phyloP scores from a whole-genome alignment of 2,113 vertebrate genomes.

The Melanotaenia duboulayi region DNA sequence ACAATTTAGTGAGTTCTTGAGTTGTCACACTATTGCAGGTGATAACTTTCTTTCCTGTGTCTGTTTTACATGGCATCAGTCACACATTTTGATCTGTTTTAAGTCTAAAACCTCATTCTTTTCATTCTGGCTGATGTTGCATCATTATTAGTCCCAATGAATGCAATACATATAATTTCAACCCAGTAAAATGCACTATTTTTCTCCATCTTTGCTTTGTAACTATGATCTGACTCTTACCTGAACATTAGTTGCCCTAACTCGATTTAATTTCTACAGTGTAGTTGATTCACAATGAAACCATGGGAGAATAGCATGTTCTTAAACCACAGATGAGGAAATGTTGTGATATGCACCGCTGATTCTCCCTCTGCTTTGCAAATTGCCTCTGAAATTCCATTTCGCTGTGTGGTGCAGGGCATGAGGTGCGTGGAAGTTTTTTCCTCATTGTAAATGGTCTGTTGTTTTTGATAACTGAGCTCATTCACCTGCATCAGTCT shows the following conservation, averaged over 20 bases:
- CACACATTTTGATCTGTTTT: neutral
- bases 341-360: neutral
- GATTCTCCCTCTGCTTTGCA: conserved; percentile 15
- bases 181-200: neutral
- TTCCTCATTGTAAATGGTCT: conserved; percentile 16
- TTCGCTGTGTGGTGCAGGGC: conserved; percentile 8
- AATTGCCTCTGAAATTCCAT: conserved; percentile 48
- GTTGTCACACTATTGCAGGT: conserved; percentile 18
- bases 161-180: neutral
- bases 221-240: neutral
- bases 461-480: conserved; percentile 24
- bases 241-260: neutral
- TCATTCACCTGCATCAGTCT: conserved; percentile 43
- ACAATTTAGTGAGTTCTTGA: conserved; percentile 41
- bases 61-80: conserved; percentile 16
- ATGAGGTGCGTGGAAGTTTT: neutral
- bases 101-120: neutral
- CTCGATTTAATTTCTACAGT: conserved; percentile 11
- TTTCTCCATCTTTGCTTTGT: neutral
- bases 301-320: neutral
- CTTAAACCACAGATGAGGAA: conserved; percentile 8
- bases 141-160: neutral
- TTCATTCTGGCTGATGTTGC: neutral
- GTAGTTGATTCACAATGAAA: conserved; percentile 20
- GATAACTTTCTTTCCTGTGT: conserved; percentile 25